These are phyloP conservation scores for Strix uralensis DNA, from an alignment of 2,113 vertebrate genomes.

Conservation along the genomic window DNA sequence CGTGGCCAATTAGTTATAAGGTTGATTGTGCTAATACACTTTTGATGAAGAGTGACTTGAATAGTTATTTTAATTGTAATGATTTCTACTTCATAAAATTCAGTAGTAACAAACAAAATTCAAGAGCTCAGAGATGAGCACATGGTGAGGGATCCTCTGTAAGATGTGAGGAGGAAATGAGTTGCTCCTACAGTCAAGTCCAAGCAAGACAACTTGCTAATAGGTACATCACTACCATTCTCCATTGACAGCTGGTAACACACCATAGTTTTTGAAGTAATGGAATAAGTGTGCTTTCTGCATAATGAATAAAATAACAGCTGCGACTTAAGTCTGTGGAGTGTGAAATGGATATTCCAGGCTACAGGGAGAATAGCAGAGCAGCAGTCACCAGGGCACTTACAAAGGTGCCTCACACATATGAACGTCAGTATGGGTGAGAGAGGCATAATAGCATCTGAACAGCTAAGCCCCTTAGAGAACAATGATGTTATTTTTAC, in stretches of 20 bases:
- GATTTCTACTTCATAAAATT: neutral
- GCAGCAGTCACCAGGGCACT: neutral
- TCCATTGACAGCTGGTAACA: neutral
- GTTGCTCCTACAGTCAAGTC: neutral
- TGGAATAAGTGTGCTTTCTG: neutral
- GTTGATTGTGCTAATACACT: neutral
- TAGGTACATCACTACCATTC: neutral
- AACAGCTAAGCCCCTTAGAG: neutral
- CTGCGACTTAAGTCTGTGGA: neutral
- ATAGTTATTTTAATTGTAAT: neutral
- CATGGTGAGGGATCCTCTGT: neutral
- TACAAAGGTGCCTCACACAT: neutral
- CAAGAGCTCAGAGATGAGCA: neutral
- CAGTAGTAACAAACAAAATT: neutral
- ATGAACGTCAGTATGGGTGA: neutral
- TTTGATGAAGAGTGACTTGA: neutral
- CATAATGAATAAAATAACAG: neutral
- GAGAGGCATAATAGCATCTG: neutral
- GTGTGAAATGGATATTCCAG: neutral
- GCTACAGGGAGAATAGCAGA: neutral
- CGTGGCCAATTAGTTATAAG: neutral
- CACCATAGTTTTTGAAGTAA: neutral
- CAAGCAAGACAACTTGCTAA: neutral
- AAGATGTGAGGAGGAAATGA: neutral
- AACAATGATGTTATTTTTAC: neutral